Evolutionary conservation across 1,140 invertebrate species (phyloP).

Genomic region (Hyles vespertilio): DNA sequence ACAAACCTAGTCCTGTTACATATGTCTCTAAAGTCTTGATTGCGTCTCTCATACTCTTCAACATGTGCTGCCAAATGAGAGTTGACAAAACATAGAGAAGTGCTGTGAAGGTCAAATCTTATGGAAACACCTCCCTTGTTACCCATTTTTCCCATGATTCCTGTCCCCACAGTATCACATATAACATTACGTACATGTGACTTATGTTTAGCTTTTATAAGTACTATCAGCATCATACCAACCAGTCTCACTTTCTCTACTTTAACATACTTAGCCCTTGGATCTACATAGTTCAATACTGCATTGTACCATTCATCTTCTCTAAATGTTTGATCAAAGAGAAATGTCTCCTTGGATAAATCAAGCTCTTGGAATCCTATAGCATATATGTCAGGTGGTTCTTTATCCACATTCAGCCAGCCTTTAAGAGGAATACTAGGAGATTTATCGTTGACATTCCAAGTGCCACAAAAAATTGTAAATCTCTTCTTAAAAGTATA

Average conservation of each 20-base stretch:
- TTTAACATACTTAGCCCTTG: slow-evolving; percentile 83
- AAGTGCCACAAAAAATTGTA: slow-evolving; percentile 92
- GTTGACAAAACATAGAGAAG: slow-evolving; percentile 97
- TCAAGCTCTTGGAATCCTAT: slow-evolving; percentile 98
- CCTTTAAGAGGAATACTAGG: slow-evolving; percentile 83
- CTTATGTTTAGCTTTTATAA: slow-evolving; percentile 86
- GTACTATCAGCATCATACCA: slow-evolving; percentile 94
- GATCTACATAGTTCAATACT: slow-evolving; percentile 53
- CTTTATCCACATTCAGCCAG: slow-evolving; percentile 88
- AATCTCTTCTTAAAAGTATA: slow-evolving; percentile 87
- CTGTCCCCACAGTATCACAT: slow-evolving; percentile 91
- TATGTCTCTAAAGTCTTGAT: slow-evolving; percentile 97
- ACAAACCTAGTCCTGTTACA: slow-evolving; percentile 65
- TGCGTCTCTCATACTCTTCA: slow-evolving; percentile 95
- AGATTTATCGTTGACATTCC: slow-evolving; percentile 98
- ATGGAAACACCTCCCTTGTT: slow-evolving; percentile 99
- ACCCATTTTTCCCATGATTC: slow-evolving; percentile 96
- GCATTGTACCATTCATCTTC: slow-evolving; percentile 91
- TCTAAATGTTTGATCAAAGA: slow-evolving; percentile 93
- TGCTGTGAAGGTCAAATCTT: slow-evolving; percentile 93
- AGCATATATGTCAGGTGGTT: slow-evolving; percentile 95
- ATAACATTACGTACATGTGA: slow-evolving; percentile 85
- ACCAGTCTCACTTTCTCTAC: slow-evolving; percentile 90
- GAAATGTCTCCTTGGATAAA: slow-evolving; percentile 95
- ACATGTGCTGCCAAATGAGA: slow-evolving; percentile 98